Evolutionary conservation across 2,888 invertebrate genomes (phyloP).

Genomic region (Lobophora halterata): DNA sequence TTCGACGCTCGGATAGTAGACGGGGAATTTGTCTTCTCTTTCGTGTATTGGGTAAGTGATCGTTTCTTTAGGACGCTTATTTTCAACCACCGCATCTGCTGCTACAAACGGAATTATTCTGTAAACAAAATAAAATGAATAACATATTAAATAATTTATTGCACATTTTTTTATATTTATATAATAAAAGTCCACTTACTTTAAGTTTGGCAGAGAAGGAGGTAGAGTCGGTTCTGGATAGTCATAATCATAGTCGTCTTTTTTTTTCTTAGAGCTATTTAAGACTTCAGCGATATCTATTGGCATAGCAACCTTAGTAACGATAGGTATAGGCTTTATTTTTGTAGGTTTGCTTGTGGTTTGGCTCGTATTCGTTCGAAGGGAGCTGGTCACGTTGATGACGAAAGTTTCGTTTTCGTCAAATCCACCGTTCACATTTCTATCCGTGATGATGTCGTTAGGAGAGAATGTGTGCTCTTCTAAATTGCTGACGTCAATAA

Average conservation of each 20-base stretch:
- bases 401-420: conserved; percentile 77
- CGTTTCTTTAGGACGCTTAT: conserved; percentile 63
- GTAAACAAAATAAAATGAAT: conserved; percentile 38
- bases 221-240: conserved; percentile 87
- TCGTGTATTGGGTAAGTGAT: conserved; percentile 55
- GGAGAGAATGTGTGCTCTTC: conserved; percentile 60
- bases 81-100: conserved; percentile 88
- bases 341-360: conserved; percentile 38
- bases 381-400: conserved; percentile 80
- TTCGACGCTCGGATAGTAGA: conserved; percentile 56
- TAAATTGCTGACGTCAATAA: conserved; percentile 43
- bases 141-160: not conserved
- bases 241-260: conserved; percentile 84
- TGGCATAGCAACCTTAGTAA: conserved; percentile 54
- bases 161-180: conserved; percentile 1
- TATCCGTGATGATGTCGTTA: conserved; percentile 67
- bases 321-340: conserved; percentile 19
- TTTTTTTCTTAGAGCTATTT: conserved; percentile 78
- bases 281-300: conserved; percentile 59
- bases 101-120: conserved; percentile 94
- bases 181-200: conserved; percentile 64
- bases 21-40: conserved; percentile 67
- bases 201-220: conserved; percentile 90
- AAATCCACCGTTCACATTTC: conserved; percentile 51
- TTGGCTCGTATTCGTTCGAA: conserved; percentile 64